A percentile compares a stretch with the other conserved stretches of the same genome.
phyloP scores from a whole-genome alignment of 2,888 invertebrate species.

The Cactoblastis cactorum region DNA sequence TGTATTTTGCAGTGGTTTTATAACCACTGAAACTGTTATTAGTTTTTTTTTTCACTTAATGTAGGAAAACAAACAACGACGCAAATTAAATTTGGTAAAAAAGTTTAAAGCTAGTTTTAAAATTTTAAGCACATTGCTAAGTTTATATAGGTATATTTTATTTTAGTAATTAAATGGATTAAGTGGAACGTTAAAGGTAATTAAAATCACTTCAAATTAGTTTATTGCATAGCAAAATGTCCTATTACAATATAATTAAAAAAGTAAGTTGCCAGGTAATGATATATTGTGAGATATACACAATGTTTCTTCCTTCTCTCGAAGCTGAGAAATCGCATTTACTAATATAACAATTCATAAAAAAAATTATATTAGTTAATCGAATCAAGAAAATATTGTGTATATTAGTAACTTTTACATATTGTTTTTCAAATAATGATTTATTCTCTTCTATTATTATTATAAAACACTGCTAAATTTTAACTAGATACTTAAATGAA shows the following conservation, averaged over 20 bases:
- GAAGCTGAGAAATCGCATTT: neutral
- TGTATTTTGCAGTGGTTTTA: too few species aligned
- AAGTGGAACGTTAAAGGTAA: too few species aligned
- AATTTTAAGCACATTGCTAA: too few species aligned
- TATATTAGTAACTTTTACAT: neutral
- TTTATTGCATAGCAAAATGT: neutral
- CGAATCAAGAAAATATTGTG: neutral
- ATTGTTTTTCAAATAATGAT: neutral
- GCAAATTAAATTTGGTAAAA: too few species aligned
- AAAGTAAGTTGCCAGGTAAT: neutral
- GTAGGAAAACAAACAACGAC: too few species aligned
- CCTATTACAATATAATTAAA: neutral
- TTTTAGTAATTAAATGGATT: too few species aligned
- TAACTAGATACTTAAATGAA: too few species aligned
- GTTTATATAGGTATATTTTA: too few species aligned
- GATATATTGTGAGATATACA: neutral
- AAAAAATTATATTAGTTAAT: neutral
- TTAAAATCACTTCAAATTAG: neutral
- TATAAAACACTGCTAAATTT: neutral
- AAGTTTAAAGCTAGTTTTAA: too few species aligned
- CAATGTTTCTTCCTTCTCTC: neutral
- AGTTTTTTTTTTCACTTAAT: too few species aligned
- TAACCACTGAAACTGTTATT: too few species aligned
- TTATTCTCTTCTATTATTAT: neutral
- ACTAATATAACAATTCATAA: neutral